Percentiles rank a stretch among this genome's conserved stretches.
Conservation (phyloP, 2,113 vertebrate species). For the Orientallactaga bullata region DNA sequence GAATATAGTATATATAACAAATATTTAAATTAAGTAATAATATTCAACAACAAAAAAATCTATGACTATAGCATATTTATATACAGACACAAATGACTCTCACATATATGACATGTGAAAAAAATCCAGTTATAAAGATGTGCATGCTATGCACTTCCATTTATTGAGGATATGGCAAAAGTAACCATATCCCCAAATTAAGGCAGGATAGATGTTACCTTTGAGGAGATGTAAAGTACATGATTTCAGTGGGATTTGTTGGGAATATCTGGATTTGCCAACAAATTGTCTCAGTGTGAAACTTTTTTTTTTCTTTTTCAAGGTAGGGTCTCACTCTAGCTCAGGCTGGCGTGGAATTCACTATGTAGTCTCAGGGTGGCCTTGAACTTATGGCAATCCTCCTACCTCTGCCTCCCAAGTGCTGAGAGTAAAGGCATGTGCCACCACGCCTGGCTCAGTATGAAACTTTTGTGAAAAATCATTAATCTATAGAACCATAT, state of each 20-base stretch:
- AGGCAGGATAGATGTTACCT: neutral
- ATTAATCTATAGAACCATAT: neutral
- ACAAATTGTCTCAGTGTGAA: too few species aligned
- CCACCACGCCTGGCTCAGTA: too few species aligned
- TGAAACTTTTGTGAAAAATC: neutral
- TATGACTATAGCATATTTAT: neutral
- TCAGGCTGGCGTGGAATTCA: too few species aligned
- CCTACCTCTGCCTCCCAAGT: too few species aligned
- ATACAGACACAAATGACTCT: neutral
- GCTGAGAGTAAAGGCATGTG: too few species aligned
- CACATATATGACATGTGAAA: neutral
- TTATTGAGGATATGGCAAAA: slow-evolving; percentile 5
- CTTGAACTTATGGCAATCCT: too few species aligned
- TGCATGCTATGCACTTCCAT: neutral
- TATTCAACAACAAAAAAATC: neutral
- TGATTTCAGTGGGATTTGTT: neutral
- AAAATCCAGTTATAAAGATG: neutral
- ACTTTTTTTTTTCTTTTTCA: too few species aligned
- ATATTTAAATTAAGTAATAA: neutral
- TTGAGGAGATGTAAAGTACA: neutral
- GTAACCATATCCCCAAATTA: neutral
- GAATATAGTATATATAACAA: neutral
- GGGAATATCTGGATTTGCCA: neutral
- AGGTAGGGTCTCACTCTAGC: too few species aligned
- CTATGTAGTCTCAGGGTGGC: too few species aligned